Evolutionary conservation across 37 sponge, comb jelly and placozoan species (phyloP).

Genomic region (Corticium candelabrum): DNA sequence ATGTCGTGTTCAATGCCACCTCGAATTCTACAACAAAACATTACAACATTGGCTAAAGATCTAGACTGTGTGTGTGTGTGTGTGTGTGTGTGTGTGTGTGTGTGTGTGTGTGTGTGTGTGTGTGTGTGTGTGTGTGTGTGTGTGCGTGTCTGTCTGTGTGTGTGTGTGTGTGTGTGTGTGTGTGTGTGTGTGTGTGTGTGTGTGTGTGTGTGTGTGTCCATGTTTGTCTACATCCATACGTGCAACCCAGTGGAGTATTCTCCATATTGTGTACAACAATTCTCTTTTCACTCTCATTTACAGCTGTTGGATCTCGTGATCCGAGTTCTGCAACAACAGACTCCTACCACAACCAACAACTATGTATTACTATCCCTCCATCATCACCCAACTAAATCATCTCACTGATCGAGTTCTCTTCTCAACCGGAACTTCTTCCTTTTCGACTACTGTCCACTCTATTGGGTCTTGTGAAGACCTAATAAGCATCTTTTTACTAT

Average conservation of each 20-base stretch:
- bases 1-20: background rate
- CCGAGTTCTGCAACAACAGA: background rate
- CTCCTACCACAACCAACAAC: background rate
- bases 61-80: no score
- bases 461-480: background rate
- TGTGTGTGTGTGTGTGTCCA: no score
- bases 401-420: no score
- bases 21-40: background rate
- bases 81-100: no score
- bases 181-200: no score
- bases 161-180: no score
- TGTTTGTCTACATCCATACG: background rate
- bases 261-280: background rate
- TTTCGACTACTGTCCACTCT: background rate
- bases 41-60: no score
- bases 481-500: background rate
- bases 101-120: no score
- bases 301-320: background rate
- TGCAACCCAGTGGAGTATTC: background rate
- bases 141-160: no score
- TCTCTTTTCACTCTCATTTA: background rate
- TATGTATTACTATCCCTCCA: background rate
- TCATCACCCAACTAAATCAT: background rate
- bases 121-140: no score
- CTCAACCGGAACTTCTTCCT: background rate